Evolutionary conservation across 2,113 vertebrate genomes (phyloP), one percentile per base, ranked within the genome.

Genomic region (Chaetorhynchus papuensis): DNA sequence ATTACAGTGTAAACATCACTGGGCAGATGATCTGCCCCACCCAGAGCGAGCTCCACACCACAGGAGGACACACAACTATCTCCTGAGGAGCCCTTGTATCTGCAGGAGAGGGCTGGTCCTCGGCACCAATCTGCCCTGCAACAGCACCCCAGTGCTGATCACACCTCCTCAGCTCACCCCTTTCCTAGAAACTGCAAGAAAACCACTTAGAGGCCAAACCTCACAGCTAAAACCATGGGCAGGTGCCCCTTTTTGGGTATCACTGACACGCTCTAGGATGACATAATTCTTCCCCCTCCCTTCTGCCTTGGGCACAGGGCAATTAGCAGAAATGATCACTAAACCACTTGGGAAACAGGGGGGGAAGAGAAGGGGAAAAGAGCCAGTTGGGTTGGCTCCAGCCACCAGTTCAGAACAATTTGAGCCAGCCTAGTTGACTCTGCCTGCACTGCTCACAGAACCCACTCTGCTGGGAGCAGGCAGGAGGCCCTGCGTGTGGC

Each of bases 1-100:
- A 94, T 78, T 94, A 94, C 88, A 84, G 83, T 6, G 21, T 94
- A 93, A 95, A 94, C 91, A 96, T 59, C 90, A 57, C 45, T 9
- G 49, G 83, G 69, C 91, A 57, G 81, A 96, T 84, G 87, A 93
- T 53, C 65, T 1, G 89, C 92, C 92, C 90, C 92, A 95, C 94
- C 96, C 93, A 87, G 57, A 44, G 35, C 1, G 10, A 76, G 89
- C 89, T 82, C 54, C 84, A 76, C 72, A 68, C 77, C 91, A 66
- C 69, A 74, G 90, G n/a, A 96, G 49, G 64, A 75, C 64, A 86
- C 79, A 68, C 60, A 88, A 52, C 59, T 84, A 85, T 85, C 93
- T 87, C n/a, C 1, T 4, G 7, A 74, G 71, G 56, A 92, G 41
- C 17, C 37, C 96, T 3, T 54, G 27, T 21, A 83, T 49, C 84